Base-by-base conservation (phyloP, 2,797 vertebrate genomes). In the Tokudaia muenninki region DNA sequence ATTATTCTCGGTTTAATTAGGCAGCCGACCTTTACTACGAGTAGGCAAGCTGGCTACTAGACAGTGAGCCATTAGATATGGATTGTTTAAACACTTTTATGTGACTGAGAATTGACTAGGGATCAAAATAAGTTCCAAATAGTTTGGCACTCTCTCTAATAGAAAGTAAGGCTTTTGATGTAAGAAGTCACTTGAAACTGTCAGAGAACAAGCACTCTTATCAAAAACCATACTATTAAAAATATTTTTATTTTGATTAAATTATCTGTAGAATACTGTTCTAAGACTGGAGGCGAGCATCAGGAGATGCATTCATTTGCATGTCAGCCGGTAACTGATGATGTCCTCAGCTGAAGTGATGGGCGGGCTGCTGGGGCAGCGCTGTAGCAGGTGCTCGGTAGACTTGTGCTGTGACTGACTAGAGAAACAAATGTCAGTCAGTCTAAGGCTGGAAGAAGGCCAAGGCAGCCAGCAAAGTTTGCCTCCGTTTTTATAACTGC, bases 241-340 rank as follows among this genome's bases (percentile, higher is more conserved):
- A 83, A 84, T 82, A 82, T 21, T 95, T 74, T 93, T 55, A 78
- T 26, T 75, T 75, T 37, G 80, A 82, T 44, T 59, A 87, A 95
- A 83, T 90, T 80, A 93, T 89, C 67, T 93, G 17, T 47, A 74
- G 31, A 92, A 88, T 13, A 31, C n/a, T 88, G 96, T 91, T 94
- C 78, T 97, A 87, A 91, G 90, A 82, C 95, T 98, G 96, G 74
- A 90, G 41, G 41, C 41, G 44, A 90, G 26, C 29, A 57, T 84
- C 88, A 91, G 52, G 83, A 70, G 93, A 95, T 31, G 94, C 34
- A 57, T 26, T 97, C 92, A 78, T 97, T 97, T 97, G 77, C 97
- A 3, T 90, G 88, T 0, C 41, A 79, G 93, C 94, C 94, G 87
- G 19, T 95, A 95, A 92, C 65, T 70, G 6, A 11, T 67, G 63